Base-by-base conservation (phyloP, 2,888 invertebrate species). In the Dugesia japonica region DNA sequence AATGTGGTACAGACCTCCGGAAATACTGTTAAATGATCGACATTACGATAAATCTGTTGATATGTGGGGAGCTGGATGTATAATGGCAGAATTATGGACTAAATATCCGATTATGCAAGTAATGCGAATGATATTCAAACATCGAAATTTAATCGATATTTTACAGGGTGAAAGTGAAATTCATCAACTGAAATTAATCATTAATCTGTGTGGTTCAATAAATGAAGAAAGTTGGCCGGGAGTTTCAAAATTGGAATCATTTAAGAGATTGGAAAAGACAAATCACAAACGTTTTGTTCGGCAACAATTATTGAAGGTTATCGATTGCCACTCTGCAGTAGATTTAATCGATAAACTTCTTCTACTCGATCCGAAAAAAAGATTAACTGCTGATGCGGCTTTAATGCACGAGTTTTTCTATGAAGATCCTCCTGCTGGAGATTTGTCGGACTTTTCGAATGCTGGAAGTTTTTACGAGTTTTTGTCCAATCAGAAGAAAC, bases 21-120 rank as follows among this genome's bases (percentile, higher is more conserved):
- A 85, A 78, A 78, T 85, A 31, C 79, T 85, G 28, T 81, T 85
- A 0, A 84, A 85, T 17, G 85, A 94, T 81, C 87, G 97, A 17
- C 92, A 94, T 85, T 98, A 98, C 82, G 94, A 94, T 0, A 92
- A 95, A 0, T 91, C 94, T 0, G 94, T 98, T 17, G 98, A 99
- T 86, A 88, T 97, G 86, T 88, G 88, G 88, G 87, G 88, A 0
- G 95, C 94, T 0, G 98, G 98, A 0, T 99, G 98, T 83, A 98
- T 98, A 79, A 97, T 98, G 97, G 97, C 97, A 0, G 98, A 98
- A 86, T 92, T 98, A 92, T 98, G 97, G 97, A 97, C 94, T 0
- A 87, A 89, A 79, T 87, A 85, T 1, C 97, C 86, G 0, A 86
- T 87, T 74, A 84, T 86, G 84, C 86, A 86, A 77, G 78, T 72